phyloP scores from a whole-genome alignment of 2,888 invertebrate genomes.

The Eudemis profundana region DNA sequence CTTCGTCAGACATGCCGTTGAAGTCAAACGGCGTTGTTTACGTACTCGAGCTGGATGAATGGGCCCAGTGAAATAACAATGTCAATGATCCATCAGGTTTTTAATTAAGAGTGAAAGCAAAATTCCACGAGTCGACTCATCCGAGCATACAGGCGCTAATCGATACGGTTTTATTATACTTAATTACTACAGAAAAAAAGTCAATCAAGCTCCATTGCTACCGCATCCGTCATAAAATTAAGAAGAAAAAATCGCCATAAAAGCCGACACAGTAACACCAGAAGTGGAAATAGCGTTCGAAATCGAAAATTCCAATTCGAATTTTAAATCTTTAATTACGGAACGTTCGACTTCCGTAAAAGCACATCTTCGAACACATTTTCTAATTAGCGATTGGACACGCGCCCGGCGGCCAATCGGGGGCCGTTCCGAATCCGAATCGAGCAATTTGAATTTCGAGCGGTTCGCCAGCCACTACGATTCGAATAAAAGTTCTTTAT shows the following conservation, averaged over 20 bases:
- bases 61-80: constrained; percentile 36
- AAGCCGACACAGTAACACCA: constrained; percentile 65
- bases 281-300: constrained; percentile 69
- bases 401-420: constrained; percentile 76
- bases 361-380: constrained; percentile 73
- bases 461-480: constrained; percentile 60
- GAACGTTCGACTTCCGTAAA: constrained; percentile 81
- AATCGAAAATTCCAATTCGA: constrained; percentile 78
- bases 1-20: constrained; percentile 13
- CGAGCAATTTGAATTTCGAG: constrained; percentile 81
- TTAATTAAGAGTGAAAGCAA: constrained; percentile 44
- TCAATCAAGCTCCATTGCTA: constrained; percentile 34
- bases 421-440: constrained; percentile 73
- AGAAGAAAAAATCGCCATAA: constrained; percentile 49
- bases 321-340: constrained; percentile 80
- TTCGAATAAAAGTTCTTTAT: constrained; percentile 31
- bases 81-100: constrained; percentile 42
- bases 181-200: constrained; percentile 38
- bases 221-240: constrained; percentile 41
- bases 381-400: constrained; percentile 85
- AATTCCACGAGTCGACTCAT: constrained; percentile 28
- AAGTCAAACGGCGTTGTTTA: constrained; percentile 35
- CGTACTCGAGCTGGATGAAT: constrained; percentile 22
- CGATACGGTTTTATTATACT: constrained; percentile 40
- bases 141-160: constrained; percentile 31